These are phyloP conservation scores for Rhombomys opimus DNA, from an alignment of 2,113 vertebrate species.

Conservation along the genomic window DNA sequence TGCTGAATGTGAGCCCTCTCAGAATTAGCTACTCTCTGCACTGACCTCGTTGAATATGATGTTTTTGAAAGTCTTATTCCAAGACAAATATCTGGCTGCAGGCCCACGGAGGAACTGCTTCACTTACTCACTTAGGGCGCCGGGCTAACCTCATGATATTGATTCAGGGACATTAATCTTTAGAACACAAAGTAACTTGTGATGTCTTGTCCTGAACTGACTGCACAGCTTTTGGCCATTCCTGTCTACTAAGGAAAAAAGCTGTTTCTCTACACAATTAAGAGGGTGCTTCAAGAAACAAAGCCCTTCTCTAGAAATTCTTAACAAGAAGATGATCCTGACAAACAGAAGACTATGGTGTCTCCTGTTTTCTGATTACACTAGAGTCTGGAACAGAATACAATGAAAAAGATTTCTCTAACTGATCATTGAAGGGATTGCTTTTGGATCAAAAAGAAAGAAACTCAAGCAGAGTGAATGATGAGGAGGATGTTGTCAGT, in stretches of 20 bases:
- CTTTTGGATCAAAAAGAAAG: background rate
- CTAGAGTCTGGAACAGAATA: background rate
- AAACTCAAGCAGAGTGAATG: background rate
- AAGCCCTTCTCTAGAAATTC: background rate
- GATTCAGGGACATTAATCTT: background rate
- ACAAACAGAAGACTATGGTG: background rate
- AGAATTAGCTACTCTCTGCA: background rate
- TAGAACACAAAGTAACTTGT: constrained; percentile 27
- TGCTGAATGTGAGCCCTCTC: background rate
- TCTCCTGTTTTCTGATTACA: background rate
- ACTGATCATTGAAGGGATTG: background rate
- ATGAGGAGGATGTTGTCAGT: too few species aligned
- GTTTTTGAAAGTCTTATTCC: background rate
- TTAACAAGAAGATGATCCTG: background rate
- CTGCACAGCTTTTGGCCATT: background rate
- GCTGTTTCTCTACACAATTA: background rate
- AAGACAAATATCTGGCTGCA: constrained; percentile 21
- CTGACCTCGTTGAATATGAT: background rate
- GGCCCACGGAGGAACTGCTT: background rate
- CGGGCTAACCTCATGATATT: background rate
- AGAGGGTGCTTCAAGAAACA: background rate
- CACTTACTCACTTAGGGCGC: background rate
- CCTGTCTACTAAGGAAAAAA: background rate
- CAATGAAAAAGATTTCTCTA: background rate
- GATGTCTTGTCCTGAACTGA: background rate